Base-by-base conservation (phyloP, 2,797 vertebrate genomes). In the Gymnothorax reevesii region DNA sequence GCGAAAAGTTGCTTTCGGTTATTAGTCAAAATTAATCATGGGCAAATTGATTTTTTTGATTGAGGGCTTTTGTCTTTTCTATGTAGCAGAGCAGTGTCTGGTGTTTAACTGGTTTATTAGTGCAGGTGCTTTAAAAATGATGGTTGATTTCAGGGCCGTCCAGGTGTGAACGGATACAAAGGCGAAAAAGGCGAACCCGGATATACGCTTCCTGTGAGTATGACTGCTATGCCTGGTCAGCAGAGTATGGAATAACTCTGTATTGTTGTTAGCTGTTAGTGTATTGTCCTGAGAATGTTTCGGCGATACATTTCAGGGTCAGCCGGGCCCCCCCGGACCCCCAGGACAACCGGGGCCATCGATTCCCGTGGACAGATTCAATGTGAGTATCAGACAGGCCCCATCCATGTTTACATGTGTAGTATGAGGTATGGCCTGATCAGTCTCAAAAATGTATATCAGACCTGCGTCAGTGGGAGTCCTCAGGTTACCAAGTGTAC, bases 161-260 rank as follows among this genome's bases (percentile, higher is more conserved):
- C 98, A 0, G 98, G 98, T 87, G 96, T 99, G 89, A 98, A 98
- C 0, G 98, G 98, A 82, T 92, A 98, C 91, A 99, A 99, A 92
- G 98, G 98, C 0, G 98, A 99, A 89, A 99, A 98, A 92, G 98
- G 98, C 66, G 98, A 99, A 1, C 64, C 94, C 0, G 89, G 95
- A 8, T 94, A 93, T 27, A 88, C 95, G 62, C 91, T 94, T 82
- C 93, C 90, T 88, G 98, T 99, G 91, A 97, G 97, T 92, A 1
- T n/a, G 12, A n/a, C 6, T 27, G 7, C 86, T 8, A 80, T 52
- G 10, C 77, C 33, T 42, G 9, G 22, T 80, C n/a, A 7, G n/a
- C 20, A 60, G 49, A 10, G 77, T 52, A 33, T n/a, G 84, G 22
- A 62, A 80, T 87, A 59, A 64, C 1, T 77, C 49, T 62, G 57